These are phyloP conservation scores for Isaurus tuberculatus DNA, from an alignment of 92 coral and sea anemone genomes.

Conservation along the genomic window DNA sequence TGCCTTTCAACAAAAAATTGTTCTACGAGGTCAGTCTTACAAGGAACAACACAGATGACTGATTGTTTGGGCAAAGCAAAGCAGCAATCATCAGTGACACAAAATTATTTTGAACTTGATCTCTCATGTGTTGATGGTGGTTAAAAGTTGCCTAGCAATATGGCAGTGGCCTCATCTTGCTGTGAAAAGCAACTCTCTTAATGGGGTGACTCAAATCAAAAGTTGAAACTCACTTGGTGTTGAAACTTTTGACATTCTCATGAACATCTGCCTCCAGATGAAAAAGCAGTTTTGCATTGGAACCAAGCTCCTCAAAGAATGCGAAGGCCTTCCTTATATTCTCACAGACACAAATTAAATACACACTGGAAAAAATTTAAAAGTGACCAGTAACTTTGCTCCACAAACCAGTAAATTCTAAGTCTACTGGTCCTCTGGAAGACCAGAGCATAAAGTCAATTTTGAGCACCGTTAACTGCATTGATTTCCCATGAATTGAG, in stretches of 20 bases:
- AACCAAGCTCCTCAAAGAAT: no score
- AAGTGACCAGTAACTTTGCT: not conserved
- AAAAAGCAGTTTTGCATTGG: no score
- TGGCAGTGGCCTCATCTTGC: no score
- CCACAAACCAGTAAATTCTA: constrained; percentile 48
- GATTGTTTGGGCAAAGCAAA: constrained; percentile 41
- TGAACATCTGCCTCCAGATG: no score
- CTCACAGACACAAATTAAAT: not conserved
- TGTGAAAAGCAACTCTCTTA: no score
- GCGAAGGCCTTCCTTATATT: not conserved
- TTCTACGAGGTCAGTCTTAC: constrained; percentile 48
- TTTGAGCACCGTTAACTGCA: no score
- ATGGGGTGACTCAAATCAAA: no score
- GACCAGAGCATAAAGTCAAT: constrained; percentile 52
- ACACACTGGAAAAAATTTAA: not conserved
- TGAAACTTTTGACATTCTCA: no score
- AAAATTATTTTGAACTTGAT: constrained; percentile 23
- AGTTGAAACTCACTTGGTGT: no score
- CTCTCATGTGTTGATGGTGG: no score
- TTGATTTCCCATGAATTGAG: no score
- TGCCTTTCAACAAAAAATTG: constrained; percentile 27
- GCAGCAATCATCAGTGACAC: constrained; percentile 39
- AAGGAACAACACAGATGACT: constrained; percentile 45
- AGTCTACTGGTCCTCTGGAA: constrained; percentile 57
- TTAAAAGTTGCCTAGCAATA: no score